Evolutionary conservation across 2,888 invertebrate genomes (phyloP), one percentile per base, ranked within the genome.

Genomic region (Allophyes oxyacanthae): DNA sequence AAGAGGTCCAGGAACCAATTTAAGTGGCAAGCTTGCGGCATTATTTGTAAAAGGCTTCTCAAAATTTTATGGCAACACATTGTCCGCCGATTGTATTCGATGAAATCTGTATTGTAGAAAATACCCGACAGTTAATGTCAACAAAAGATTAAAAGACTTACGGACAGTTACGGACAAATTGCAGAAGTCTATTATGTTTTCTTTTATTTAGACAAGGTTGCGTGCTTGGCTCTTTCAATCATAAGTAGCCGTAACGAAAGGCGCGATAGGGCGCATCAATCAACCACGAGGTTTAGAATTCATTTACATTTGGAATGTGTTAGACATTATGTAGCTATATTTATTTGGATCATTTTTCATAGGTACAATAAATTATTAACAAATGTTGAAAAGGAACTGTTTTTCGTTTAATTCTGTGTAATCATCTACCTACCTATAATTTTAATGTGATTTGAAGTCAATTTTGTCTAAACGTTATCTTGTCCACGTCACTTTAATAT

Each of bases 21-120:
- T 41, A 36, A 36, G 54, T 37, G 57, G 61, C 57, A 56, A 13
- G 60, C 56, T 76, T 80, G 77, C 68, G 74, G 79, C 72, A 68
- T 70, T 42, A 65, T 70, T 80, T 72, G 68, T 62, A 70, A 75
- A 75, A 72, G 57, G 60, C 61, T 64, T 78, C 67, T 64, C 63
- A 55, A 72, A 66, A 71, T 64, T 73, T 78, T 78, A 80, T 73
- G 73, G 63, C 73, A 72, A 59, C 55, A 74, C 74, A 75, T 74
- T 81, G 74, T 72, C 52, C 68, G 55, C 48, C 49, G 48, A 72
- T 79, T 75, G 78, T 78, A 48, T 58, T 65, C 44, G 62, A 65
- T 54, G 57, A 52, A 58, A 65, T 52, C 48, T 1, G 20, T 62
- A 53, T 45, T 48, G 50, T 63, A 28, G 30, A 34, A 28, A 38